Evolutionary conservation across 1,140 invertebrate genomes (phyloP).

Genomic region (Drosophila trapezifrons): DNA sequence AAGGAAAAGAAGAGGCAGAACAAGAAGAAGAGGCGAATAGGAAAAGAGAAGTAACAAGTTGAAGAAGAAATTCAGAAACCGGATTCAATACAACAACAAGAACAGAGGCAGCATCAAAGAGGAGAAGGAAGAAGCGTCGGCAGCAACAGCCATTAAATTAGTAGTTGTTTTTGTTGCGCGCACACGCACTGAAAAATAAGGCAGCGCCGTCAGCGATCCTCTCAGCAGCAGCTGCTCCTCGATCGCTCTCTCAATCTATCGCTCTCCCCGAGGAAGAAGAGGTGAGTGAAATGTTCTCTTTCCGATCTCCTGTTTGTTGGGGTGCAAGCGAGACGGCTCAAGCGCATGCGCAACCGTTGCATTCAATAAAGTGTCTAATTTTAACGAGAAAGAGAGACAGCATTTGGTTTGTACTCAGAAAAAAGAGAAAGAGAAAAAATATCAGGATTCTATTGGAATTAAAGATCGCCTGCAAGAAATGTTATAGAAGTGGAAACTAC

Average conservation of each 20-base stretch:
- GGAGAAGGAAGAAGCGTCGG: slow-evolving; percentile 8
- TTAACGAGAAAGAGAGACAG: too few relatives aligned
- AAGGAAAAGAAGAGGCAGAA: slow-evolving; percentile 3
- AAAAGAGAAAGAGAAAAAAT: neutral
- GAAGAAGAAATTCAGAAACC: slow-evolving; percentile 75
- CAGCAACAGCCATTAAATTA: slow-evolving; percentile 25
- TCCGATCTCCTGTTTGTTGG: neutral
- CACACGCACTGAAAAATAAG: slow-evolving; percentile 39
- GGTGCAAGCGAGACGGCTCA: slow-evolving; percentile 5
- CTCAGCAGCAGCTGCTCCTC: slow-evolving; percentile 39
- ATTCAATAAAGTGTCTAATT: neutral
- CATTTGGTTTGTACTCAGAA: neutral
- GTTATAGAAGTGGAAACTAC: too few relatives aligned
- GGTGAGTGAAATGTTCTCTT: slow-evolving; percentile 23
- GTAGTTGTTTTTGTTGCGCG: slow-evolving; percentile 31
- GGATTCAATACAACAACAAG: slow-evolving; percentile 61
- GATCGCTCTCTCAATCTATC: neutral
- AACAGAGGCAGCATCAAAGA: slow-evolving; percentile 40
- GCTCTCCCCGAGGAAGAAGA: slow-evolving; percentile 5
- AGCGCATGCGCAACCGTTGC: slow-evolving; percentile 16
- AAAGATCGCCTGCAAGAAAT: neutral
- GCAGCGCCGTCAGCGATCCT: slow-evolving; percentile 41
- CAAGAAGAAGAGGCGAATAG: slow-evolving; percentile 11
- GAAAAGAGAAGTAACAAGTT: slow-evolving; percentile 66
- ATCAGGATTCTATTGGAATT: neutral